Percentiles rank a stretch among this genome's conserved stretches.
Evolutionary conservation across 1,140 invertebrate species (phyloP).

Genomic region (Zaprionus africanus): DNA sequence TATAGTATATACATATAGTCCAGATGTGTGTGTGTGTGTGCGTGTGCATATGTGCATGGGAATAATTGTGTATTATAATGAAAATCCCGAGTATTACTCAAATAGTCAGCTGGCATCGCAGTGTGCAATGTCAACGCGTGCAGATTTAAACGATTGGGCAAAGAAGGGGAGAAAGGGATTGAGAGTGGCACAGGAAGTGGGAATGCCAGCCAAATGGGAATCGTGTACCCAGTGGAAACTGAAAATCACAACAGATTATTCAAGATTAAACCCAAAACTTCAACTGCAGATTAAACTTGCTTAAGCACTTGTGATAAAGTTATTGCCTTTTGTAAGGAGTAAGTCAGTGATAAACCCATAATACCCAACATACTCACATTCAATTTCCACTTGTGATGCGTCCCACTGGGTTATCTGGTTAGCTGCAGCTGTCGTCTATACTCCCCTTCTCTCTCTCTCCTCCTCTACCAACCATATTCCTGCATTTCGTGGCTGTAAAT

Average conservation of each 20-base stretch:
- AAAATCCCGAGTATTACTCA: conserved; percentile 76
- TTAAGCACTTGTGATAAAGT: not conserved
- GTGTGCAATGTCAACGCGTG: conserved; percentile 70
- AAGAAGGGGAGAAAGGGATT: not conserved
- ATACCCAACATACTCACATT: no score
- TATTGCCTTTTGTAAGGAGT: not conserved
- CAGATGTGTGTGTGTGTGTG: not conserved
- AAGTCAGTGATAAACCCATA: no score
- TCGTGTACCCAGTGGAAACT: not conserved
- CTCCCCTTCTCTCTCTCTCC: not conserved
- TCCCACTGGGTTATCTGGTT: conserved; percentile 2
- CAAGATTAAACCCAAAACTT: not conserved
- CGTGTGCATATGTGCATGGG: conserved; percentile 10
- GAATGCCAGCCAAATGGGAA: not conserved
- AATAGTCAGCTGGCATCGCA: conserved; percentile 70
- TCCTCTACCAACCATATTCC: not conserved
- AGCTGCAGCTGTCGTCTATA: conserved; percentile 25
- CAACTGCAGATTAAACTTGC: not conserved
- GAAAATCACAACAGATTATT: not conserved
- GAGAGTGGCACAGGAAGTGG: not conserved
- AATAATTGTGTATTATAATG: conserved; percentile 80
- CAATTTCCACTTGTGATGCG: not conserved
- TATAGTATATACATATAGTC: conserved; percentile 19
- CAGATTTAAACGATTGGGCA: conserved; percentile 71
- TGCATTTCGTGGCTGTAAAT: conserved; percentile 71